Conservation (phyloP, 2,797 vertebrate species). For the Myripristis jacobus region DNA sequence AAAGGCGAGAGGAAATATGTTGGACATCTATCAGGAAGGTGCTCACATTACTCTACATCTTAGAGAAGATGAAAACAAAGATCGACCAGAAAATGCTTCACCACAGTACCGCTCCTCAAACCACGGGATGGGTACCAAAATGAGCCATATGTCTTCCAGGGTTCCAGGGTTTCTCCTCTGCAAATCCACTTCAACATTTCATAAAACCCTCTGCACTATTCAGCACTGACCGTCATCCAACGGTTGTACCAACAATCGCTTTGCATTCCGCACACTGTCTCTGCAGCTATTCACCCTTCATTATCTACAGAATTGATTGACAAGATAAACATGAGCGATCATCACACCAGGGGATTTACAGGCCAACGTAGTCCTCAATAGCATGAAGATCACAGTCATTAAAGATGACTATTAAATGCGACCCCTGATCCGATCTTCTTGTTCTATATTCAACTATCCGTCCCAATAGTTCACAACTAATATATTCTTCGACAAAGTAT, state of each 20-base stretch:
- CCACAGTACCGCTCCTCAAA: too few species aligned
- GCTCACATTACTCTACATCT: too few species aligned
- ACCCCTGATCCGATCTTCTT: not conserved
- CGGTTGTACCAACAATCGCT: not conserved
- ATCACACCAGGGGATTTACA: not conserved
- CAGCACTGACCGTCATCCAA: slow-evolving; percentile 6
- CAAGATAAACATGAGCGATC: slow-evolving; percentile 2
- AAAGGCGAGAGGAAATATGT: not conserved
- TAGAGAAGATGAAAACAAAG: too few species aligned
- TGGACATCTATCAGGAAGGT: not conserved
- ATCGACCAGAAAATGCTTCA: too few species aligned
- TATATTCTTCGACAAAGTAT: not conserved
- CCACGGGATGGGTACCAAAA: not conserved
- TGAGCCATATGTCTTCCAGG: too few species aligned
- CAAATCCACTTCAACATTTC: not conserved
- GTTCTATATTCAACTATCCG: not conserved
- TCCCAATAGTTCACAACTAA: not conserved
- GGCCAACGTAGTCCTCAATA: not conserved
- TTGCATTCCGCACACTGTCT: not conserved
- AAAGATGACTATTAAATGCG: not conserved
- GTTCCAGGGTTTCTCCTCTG: too few species aligned
- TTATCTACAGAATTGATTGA: slow-evolving; percentile 2
- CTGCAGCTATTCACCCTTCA: slow-evolving; percentile 10
- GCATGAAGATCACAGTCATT: not conserved
- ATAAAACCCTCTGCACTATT: not conserved